Evolutionary conservation across 2,113 vertebrate genomes (phyloP).

Genomic region (Anser cygnoides): DNA sequence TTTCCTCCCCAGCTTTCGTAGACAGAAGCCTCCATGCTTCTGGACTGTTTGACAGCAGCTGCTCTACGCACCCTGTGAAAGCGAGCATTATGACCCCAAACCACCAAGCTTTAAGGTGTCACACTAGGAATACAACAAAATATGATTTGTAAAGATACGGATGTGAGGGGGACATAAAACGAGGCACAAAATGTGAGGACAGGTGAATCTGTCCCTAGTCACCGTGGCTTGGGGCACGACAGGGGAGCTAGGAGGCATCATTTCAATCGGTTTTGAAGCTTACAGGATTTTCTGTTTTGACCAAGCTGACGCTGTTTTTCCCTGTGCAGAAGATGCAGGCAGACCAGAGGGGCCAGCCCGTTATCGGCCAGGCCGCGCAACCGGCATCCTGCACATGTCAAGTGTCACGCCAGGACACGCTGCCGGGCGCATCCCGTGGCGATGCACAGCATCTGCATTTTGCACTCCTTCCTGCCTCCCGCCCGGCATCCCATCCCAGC

Average conservation of each 20-base stretch:
- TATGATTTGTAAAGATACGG: not conserved
- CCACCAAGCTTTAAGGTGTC: too few relatives aligned
- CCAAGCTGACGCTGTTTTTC: accelerated
- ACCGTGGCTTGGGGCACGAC: not conserved
- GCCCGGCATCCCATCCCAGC: not conserved
- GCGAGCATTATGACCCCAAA: not conserved
- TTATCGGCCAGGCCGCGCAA: accelerated
- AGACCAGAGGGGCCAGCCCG: not conserved
- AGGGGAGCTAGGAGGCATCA: not conserved
- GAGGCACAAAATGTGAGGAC: not conserved
- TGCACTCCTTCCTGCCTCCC: slow-evolving; percentile 18
- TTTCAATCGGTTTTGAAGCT: not conserved
- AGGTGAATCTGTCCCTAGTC: not conserved
- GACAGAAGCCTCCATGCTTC: not conserved
- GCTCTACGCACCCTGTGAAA: not conserved
- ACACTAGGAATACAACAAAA: not conserved
- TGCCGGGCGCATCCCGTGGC: accelerated
- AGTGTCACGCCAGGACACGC: not conserved
- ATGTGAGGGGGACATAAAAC: not conserved
- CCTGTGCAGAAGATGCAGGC: not conserved
- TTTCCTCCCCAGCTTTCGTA: not conserved
- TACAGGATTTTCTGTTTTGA: not conserved
- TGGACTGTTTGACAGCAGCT: not conserved
- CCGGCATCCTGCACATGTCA: accelerated
- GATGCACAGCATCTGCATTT: not conserved